Evolutionary conservation across 2,797 vertebrate species (phyloP).

Genomic region (Enteromius fasciolatus): DNA sequence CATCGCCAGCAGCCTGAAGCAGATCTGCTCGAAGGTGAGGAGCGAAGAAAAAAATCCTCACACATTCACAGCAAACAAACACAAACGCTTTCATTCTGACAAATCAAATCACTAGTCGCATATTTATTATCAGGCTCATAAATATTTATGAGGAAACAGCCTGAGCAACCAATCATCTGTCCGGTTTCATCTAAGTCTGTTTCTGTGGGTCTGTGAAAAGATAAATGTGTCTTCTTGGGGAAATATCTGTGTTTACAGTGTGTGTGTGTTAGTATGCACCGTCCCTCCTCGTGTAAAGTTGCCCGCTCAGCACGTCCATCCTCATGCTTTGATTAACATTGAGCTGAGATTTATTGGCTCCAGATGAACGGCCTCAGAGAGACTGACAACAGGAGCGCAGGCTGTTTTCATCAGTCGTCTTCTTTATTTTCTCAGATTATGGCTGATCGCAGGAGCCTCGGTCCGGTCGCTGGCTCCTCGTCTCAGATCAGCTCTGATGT

Average conservation of each 20-base stretch:
- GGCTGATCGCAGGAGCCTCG: constrained; percentile 96
- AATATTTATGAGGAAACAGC: constrained; percentile 23
- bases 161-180: constrained; percentile 8
- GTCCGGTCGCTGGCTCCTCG: constrained; percentile 89
- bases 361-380: neutral
- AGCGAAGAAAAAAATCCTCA: neutral
- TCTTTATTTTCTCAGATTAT: constrained; percentile 84
- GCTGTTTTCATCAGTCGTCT: neutral
- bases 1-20: constrained; percentile 95
- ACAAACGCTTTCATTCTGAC: neutral
- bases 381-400: neutral
- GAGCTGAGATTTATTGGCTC: constrained; percentile 5
- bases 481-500: constrained; percentile 88
- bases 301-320: constrained; percentile 17
- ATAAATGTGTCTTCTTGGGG: neutral
- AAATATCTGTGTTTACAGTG: neutral
- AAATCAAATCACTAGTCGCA: neutral
- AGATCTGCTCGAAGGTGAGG: constrained; percentile 89
- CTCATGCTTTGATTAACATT: constrained; percentile 16
- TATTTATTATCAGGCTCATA: constrained; percentile 1
- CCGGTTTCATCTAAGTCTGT: neutral
- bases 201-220: neutral
- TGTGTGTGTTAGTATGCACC: constrained; percentile 32
- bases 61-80: neutral
- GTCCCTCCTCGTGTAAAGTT: constrained; percentile 7